Percentiles rank a stretch among this genome's conserved stretches.
Evolutionary conservation across 2,113 vertebrate genomes (phyloP).

Genomic region (Larimichthys polyactis): DNA sequence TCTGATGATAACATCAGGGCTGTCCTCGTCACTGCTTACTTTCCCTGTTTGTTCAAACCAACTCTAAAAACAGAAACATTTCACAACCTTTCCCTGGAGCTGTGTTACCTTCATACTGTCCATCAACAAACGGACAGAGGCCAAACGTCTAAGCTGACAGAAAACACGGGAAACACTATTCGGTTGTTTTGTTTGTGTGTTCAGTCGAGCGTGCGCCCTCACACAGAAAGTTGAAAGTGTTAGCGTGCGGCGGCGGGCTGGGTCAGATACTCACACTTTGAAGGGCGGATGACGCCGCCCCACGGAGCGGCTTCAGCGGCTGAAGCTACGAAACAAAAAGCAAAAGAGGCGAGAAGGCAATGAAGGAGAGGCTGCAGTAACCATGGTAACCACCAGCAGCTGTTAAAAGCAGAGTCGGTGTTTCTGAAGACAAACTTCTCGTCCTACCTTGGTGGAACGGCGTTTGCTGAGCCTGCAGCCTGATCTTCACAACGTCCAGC

Average conservation of each 20-base stretch:
- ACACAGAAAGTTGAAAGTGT: not conserved
- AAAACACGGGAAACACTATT: not conserved
- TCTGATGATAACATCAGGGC: conserved; percentile 26
- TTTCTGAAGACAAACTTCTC: not conserved
- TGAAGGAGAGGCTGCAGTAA: not conserved
- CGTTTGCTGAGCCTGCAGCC: conserved; percentile 92
- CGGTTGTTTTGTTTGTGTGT: not conserved
- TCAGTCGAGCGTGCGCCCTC: not conserved
- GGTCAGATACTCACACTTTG: conserved; percentile 90
- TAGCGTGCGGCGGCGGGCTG: not conserved
- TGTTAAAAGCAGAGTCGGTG: not conserved
- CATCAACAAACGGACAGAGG: not conserved
- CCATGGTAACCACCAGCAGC: not conserved
- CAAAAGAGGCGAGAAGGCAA: conserved; percentile 14
- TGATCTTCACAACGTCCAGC: conserved; percentile 96
- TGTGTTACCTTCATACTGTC: not conserved
- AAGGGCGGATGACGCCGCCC: conserved; percentile 82
- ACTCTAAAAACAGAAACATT: not conserved
- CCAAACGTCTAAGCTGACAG: not conserved
- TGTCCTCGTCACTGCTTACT: conserved; percentile 24
- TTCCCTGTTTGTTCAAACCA: conserved; percentile 17
- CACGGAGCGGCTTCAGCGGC: conserved; percentile 80
- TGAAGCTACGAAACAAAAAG: conserved; percentile 74
- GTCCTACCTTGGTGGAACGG: conserved; percentile 86
- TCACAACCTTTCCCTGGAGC: not conserved